Percentiles rank a stretch among this genome's conserved stretches.
Evolutionary conservation across 1,140 invertebrate species (phyloP).

Genomic region (Melanaphis sacchari): DNA sequence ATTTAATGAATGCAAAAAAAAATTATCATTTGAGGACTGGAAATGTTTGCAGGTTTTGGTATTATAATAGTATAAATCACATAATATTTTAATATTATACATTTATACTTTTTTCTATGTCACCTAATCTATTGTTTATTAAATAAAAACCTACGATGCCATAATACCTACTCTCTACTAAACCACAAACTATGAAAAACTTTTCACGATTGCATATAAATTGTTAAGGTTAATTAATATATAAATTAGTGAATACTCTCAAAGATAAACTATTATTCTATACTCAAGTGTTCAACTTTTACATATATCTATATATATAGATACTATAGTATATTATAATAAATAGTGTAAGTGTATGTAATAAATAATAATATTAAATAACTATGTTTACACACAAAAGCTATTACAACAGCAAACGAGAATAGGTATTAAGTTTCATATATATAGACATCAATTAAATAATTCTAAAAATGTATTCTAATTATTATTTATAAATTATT

Average conservation of each 20-base stretch:
- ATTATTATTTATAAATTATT: too few species aligned
- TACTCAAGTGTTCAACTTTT: neutral
- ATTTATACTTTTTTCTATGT: neutral
- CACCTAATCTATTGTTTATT: neutral
- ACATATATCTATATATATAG: too few species aligned
- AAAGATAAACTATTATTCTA: neutral
- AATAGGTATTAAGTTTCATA: neutral
- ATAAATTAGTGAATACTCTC: neutral
- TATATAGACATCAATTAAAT: neutral
- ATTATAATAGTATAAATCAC: too few species aligned
- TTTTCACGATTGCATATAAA: neutral
- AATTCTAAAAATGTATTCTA: too few species aligned
- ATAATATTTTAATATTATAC: too few species aligned
- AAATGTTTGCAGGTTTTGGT: neutral
- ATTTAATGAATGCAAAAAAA: neutral
- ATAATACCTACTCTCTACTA: neutral
- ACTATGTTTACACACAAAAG: neutral
- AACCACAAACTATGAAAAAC: neutral
- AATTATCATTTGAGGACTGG: neutral
- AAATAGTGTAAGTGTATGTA: neutral
- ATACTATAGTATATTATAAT: neutral
- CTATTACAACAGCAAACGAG: neutral
- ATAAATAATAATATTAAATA: conserved; percentile 4
- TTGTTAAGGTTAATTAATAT: neutral
- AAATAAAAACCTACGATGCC: neutral